Conservation (phyloP, 2,113 vertebrate species). For the Marmota flaviventris region DNA sequence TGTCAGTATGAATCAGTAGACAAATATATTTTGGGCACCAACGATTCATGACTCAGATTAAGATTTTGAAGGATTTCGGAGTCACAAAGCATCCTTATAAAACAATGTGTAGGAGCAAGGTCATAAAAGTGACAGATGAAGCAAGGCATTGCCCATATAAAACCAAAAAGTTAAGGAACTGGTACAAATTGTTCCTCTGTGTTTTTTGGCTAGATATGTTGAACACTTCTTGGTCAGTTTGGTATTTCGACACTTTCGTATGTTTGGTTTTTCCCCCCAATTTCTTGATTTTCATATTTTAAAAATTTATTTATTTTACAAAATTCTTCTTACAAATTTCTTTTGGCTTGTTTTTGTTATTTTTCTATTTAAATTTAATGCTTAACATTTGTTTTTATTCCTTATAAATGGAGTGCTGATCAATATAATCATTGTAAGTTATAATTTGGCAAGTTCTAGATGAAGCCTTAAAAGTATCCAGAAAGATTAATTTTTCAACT, state of each 20-base stretch:
- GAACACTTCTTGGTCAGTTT: background rate
- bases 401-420: background rate
- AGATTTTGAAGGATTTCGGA: background rate
- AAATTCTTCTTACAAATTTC: constrained; percentile 5
- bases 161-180: background rate
- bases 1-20: background rate
- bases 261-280: background rate
- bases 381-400: background rate
- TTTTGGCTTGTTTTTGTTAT: background rate
- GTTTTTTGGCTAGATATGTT: background rate
- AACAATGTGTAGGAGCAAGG: background rate
- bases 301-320: background rate
- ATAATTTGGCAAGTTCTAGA: background rate
- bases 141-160: background rate
- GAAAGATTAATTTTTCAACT: background rate
- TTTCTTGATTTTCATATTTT: constrained; percentile 1
- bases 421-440: background rate
- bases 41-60: background rate
- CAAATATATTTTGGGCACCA: background rate
- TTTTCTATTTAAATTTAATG: background rate
- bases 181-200: background rate
- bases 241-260: background rate
- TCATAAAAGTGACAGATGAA: background rate
- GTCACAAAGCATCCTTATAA: background rate
- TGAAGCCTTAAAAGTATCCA: background rate